Conservation (phyloP, 2,113 vertebrate genomes). For the Pygathrix nemaeus region DNA sequence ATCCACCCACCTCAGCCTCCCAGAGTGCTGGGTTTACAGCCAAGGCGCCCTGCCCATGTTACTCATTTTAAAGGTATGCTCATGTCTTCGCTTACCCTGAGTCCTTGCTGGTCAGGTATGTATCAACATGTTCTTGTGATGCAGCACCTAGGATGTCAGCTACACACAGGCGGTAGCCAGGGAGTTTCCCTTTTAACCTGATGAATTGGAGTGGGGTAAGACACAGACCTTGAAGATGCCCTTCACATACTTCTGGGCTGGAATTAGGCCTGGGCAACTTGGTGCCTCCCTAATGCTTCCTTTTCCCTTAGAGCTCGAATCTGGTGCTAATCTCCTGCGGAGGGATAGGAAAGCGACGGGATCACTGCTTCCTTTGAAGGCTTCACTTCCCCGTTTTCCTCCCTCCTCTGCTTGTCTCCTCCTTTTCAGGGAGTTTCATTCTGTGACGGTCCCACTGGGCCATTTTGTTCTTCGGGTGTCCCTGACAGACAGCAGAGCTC, state of each 20-base stretch:
- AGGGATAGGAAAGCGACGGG: neutral
- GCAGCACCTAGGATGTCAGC: neutral
- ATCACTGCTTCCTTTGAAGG: neutral
- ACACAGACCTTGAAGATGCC: neutral
- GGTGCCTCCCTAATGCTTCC: neutral
- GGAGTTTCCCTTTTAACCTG: neutral
- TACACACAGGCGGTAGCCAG: neutral
- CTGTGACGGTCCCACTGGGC: neutral
- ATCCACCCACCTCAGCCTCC: no score
- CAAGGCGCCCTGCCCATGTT: no score
- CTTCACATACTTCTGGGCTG: neutral
- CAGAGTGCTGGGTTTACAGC: no score
- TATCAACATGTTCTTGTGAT: neutral
- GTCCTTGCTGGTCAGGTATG: neutral
- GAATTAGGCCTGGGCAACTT: neutral
- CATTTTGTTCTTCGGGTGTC: neutral
- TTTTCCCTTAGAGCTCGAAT: neutral
- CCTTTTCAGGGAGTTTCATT: neutral
- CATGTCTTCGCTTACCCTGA: neutral
- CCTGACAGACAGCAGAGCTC: neutral
- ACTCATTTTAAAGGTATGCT: neutral
- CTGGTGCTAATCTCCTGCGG: neutral
- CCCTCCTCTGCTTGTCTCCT: neutral
- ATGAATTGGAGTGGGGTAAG: neutral
- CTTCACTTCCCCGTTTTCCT: neutral